Percentiles rank a stretch among this genome's conserved stretches.
Conservation (phyloP, 2,888 invertebrate genomes). For the Athalia circularis region DNA sequence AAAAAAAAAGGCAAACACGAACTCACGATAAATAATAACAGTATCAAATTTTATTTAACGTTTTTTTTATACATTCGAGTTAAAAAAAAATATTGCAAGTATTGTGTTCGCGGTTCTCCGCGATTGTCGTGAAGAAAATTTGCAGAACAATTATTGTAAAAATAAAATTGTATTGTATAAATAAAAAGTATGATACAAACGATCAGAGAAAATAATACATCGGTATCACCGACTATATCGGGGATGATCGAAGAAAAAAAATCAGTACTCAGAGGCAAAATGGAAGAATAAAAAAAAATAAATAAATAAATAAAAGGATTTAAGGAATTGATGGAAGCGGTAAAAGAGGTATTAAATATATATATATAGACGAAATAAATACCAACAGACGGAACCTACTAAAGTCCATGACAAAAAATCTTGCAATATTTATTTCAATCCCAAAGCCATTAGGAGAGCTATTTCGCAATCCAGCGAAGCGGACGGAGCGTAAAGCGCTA, state of each 20-base stretch:
- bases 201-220: no score
- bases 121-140: no score
- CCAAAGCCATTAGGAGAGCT: slow-evolving; percentile 56
- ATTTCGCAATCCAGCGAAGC: slow-evolving; percentile 56
- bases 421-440: slow-evolving; percentile 60
- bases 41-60: no score
- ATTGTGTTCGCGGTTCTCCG: no score
- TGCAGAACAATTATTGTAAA: no score
- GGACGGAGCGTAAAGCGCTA: slow-evolving; percentile 44
- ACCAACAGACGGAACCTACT: slow-evolving; percentile 44
- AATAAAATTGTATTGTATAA: no score
- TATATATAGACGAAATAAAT: slow-evolving; percentile 31
- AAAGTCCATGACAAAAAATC: slow-evolving; percentile 55
- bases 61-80: no score
- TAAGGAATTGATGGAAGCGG: slow-evolving; percentile 41
- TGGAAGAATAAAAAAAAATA: not conserved
- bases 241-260: not conserved
- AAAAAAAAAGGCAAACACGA: no score
- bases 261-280: not conserved
- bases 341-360: slow-evolving; percentile 18
- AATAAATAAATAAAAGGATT: slow-evolving; percentile 13
- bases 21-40: no score
- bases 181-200: no score
- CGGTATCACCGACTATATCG: no score
- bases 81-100: no score